Percentiles rank a stretch among this genome's conserved stretches.
phyloP scores from a whole-genome alignment of 2,113 vertebrate genomes.

The Bostrychus sinensis region DNA sequence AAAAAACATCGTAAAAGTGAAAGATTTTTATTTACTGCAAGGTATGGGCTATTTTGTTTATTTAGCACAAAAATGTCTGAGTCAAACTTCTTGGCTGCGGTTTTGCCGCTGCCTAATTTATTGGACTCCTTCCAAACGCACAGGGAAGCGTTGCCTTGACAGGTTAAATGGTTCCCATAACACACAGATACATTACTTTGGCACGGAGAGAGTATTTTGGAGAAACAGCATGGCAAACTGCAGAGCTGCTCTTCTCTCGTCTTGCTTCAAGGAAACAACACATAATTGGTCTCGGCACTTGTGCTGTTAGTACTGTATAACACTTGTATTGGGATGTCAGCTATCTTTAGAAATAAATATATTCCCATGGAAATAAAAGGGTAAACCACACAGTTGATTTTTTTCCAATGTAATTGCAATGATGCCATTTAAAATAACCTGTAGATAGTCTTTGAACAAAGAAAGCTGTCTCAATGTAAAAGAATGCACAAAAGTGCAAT shows the following conservation, averaged over 20 bases:
- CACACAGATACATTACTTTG: constrained; percentile 54
- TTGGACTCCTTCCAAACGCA: constrained; percentile 70
- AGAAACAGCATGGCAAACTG: constrained; percentile 36
- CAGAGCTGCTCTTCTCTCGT: constrained; percentile 43
- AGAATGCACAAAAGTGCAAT: neutral
- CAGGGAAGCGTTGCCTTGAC: constrained; percentile 62
- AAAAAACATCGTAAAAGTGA: neutral
- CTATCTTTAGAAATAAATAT: constrained; percentile 50
- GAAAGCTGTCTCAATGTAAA: neutral
- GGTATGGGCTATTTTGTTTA: constrained; percentile 6
- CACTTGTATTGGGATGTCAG: constrained; percentile 49
- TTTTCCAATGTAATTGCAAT: constrained; percentile 36
- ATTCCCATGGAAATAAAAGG: constrained; percentile 53
- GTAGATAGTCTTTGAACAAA: constrained; percentile 3
- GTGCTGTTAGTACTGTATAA: constrained; percentile 50
- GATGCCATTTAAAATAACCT: constrained; percentile 31
- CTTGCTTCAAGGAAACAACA: constrained; percentile 59
- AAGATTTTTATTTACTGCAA: neutral
- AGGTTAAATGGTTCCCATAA: constrained; percentile 74
- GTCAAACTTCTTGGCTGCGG: constrained; percentile 50
- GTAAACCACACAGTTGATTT: constrained; percentile 5
- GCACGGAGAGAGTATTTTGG: constrained; percentile 37
- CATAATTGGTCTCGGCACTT: constrained; percentile 62
- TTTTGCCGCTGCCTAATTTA: constrained; percentile 64
- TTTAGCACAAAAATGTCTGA: constrained; percentile 32